A percentile compares a stretch with the other conserved stretches of the same genome.
Evolutionary conservation across 2,888 invertebrate species (phyloP).

Genomic region (Cyrtodaria siliqua): DNA sequence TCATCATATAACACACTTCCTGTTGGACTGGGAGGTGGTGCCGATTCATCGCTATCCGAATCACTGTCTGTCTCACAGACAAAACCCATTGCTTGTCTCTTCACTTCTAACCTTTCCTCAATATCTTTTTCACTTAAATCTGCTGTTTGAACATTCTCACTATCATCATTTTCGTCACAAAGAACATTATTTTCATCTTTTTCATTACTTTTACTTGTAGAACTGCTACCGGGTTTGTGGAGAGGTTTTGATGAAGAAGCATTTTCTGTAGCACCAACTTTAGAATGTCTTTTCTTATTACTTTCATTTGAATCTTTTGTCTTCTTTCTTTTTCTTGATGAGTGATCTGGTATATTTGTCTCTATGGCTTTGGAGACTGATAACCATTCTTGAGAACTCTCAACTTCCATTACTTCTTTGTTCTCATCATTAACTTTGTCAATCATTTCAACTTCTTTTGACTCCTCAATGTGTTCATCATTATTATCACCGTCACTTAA

Average conservation of each 20-base stretch:
- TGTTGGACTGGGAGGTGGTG: conserved; percentile 30
- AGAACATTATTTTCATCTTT: no score
- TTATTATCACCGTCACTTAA: background rate
- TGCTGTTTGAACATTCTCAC: background rate
- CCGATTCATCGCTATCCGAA: conserved; percentile 36
- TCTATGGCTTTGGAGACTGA: conserved; percentile 11
- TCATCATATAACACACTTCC: conserved; percentile 53
- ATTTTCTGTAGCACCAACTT: background rate
- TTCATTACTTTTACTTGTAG: no score
- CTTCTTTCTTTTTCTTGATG: no score
- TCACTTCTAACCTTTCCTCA: conserved; percentile 41
- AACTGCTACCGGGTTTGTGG: no score
- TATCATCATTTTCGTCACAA: no score
- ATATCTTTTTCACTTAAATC: conserved; percentile 32
- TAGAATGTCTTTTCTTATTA: background rate
- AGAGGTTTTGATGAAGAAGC: background rate
- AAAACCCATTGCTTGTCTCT: conserved; percentile 52
- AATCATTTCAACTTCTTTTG: background rate
- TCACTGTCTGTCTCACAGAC: conserved; percentile 58
- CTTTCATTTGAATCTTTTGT: background rate
- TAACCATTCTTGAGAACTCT: conserved; percentile 17
- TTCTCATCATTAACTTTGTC: conserved; percentile 1
- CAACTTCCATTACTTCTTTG: background rate
- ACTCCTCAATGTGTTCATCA: background rate
- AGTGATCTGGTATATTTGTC: background rate